phyloP scores from a whole-genome alignment of 2,888 invertebrate species.

The Drosophila formosana region DNA sequence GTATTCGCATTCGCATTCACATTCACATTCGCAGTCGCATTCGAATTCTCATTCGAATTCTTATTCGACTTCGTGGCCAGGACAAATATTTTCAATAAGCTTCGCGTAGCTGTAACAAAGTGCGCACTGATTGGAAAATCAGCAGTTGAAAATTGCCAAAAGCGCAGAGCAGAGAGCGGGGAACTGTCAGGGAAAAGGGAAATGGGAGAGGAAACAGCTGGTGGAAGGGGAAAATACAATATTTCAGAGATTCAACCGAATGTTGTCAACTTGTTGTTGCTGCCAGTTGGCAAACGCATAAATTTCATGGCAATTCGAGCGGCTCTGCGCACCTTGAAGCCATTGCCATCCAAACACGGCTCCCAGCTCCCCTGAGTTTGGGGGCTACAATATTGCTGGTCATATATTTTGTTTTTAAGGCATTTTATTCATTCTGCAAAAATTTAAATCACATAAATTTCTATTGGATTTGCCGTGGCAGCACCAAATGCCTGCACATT shows the following conservation, averaged over 20 bases:
- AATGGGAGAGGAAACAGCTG: not conserved
- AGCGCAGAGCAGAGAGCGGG: conserved; percentile 11
- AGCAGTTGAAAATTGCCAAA: conserved; percentile 69
- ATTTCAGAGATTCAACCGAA: conserved; percentile 62
- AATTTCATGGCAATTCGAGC: conserved; percentile 67
- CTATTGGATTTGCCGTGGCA: conserved; percentile 67
- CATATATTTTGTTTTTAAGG: conserved; percentile 74
- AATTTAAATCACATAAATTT: conserved; percentile 77
- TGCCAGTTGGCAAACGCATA: conserved; percentile 71
- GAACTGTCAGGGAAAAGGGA: not conserved
- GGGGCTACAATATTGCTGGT: conserved; percentile 53
- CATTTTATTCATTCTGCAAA: conserved; percentile 69
- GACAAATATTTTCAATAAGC: conserved; percentile 76
- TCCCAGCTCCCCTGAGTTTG: not conserved
- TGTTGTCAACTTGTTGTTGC: conserved; percentile 68
- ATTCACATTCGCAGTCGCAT: conserved; percentile 12
- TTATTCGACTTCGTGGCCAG: conserved; percentile 47
- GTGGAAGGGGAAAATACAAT: conserved; percentile 53
- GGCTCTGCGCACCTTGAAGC: conserved; percentile 64
- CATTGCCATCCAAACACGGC: conserved; percentile 19
- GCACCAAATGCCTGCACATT: conserved; percentile 33
- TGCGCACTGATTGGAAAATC: conserved; percentile 77
- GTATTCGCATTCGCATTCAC: conserved; percentile 32
- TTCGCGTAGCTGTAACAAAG: conserved; percentile 65
- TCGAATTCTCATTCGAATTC: conserved; percentile 35